Base-by-base conservation (phyloP, 2,113 vertebrate genomes). In the Heterotilapia buettikoferi region DNA sequence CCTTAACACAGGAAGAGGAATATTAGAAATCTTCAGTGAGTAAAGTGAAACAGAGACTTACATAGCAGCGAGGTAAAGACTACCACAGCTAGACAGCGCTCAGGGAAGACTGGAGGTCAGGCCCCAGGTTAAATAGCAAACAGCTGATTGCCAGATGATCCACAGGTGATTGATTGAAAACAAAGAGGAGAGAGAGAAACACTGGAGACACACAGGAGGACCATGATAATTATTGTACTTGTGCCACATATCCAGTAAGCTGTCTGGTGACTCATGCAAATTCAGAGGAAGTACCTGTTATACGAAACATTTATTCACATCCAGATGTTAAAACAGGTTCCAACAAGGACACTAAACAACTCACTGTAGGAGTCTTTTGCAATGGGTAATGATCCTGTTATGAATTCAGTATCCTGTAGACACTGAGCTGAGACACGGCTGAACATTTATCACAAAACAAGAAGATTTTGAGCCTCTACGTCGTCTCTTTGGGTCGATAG, bases 31-130 rank as follows among this genome's bases (percentile, higher is more conserved):
- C 26, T 59, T 59, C 56, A 31, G 3, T 31, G 14, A 59, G 54
- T 29, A 57, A 57, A 57, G 6, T 0, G 1, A 56, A 56, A 3
- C 21, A 1, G 53, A 54, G 53, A 24, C 53, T 54, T 21, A 0
- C n/a, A 54, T 11, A 54, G 56, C 56, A 57, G 56, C 7, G 3
- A 57, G 13, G 4, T 29, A 57, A 57, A 29, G 7, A 59, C 24
- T 16, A 59, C 24, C 13, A 57, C 0, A 5, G 50, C 6, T 16
- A 47, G 14, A 16, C 45, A 47, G 16, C 14, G 3, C 12, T 14
- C 43, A 16, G 43, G 9, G 0, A 59, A 59, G 56, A 57, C 54
- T 16, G 54, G 24, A 29, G 56, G 56, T 29, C 24, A 0, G 24
- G 24, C 21, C 8, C 24, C 56, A 29, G 56, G 56, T 59, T 29